These are phyloP conservation scores for Phrynocephalus guinanensis DNA, from an alignment of 2,797 vertebrate species.

Conservation along the genomic window DNA sequence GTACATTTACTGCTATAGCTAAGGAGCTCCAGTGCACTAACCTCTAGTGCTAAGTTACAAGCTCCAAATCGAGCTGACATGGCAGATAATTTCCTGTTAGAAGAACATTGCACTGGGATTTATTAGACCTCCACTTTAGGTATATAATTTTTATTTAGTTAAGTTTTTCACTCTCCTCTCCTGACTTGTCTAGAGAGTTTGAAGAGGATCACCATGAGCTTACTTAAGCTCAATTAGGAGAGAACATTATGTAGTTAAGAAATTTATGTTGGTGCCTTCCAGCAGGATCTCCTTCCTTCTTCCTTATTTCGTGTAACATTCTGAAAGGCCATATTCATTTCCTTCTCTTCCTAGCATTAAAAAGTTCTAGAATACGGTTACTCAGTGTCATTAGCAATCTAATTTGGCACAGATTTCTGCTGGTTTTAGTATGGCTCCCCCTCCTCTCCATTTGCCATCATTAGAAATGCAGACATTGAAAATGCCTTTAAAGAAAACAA, in stretches of 20 bases:
- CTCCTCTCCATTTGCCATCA: neutral
- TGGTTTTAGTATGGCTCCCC: neutral
- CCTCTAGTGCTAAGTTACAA: conserved; percentile 20
- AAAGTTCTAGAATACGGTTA: neutral
- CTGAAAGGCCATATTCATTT: conserved; percentile 15
- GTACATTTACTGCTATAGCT: conserved; percentile 14
- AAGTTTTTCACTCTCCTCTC: neutral
- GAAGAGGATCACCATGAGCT: conserved; percentile 19
- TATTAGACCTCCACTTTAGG: conserved; percentile 26
- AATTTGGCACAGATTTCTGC: conserved; percentile 30
- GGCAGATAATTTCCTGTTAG: conserved; percentile 21
- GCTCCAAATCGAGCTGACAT: conserved; percentile 10
- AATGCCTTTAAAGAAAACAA: neutral
- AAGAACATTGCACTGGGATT: conserved; percentile 23
- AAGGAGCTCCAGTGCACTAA: neutral
- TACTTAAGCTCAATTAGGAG: conserved; percentile 24
- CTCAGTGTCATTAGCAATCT: conserved; percentile 5
- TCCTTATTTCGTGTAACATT: neutral
- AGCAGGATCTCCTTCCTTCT: neutral
- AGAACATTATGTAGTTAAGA: conserved; percentile 4
- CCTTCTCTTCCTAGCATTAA: neutral
- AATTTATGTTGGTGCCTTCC: conserved; percentile 9
- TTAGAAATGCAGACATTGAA: neutral
- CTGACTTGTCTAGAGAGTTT: conserved; percentile 14
- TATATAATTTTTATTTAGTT: conserved; percentile 30